Evolutionary conservation across 2,797 vertebrate genomes (phyloP).

Genomic region (Neostethus bicornis): DNA sequence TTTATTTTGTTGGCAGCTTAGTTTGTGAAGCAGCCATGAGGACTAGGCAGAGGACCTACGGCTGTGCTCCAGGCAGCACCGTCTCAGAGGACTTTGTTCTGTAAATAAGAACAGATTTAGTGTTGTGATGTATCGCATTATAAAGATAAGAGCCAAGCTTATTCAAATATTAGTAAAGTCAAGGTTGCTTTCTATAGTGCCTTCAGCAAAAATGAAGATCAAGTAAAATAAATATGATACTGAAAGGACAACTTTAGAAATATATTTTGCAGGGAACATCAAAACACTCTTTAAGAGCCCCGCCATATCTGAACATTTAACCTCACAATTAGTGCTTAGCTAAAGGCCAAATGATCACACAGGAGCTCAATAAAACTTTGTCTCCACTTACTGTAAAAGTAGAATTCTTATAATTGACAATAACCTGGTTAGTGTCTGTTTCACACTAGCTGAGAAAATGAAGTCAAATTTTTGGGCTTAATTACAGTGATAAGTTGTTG

Average conservation of each 20-base stretch:
- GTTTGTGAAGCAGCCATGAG: constrained; percentile 30
- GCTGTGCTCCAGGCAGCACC: constrained; percentile 55
- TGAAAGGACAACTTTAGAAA: constrained; percentile 53
- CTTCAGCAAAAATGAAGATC: constrained; percentile 21
- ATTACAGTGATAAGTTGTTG: constrained; percentile 79
- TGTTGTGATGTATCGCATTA: constrained; percentile 18
- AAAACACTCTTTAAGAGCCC: constrained; percentile 60
- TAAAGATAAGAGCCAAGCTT: constrained; percentile 17
- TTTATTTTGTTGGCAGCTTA: constrained; percentile 42
- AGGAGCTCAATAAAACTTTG: constrained; percentile 36
- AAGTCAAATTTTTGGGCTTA: constrained; percentile 75
- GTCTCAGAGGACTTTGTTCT: constrained; percentile 26
- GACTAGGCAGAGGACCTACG: constrained; percentile 38
- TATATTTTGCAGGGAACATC: constrained; percentile 55
- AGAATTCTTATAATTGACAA: constrained; percentile 30
- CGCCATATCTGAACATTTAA: constrained; percentile 53
- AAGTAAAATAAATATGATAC: constrained; percentile 56
- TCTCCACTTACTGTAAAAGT: constrained; percentile 39
- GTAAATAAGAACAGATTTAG: constrained; percentile 19
- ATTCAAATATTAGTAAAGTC: not conserved
- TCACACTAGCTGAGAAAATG: constrained; percentile 69
- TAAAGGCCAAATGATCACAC: constrained; percentile 56
- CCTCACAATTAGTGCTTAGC: constrained; percentile 64
- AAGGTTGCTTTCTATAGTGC: constrained; percentile 10
- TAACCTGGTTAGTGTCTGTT: constrained; percentile 50